A percentile compares a stretch with the other conserved stretches of the same genome.
Evolutionary conservation across 2,888 invertebrate species (phyloP).

Genomic region (Kuschelorhynchus macadamiae): DNA sequence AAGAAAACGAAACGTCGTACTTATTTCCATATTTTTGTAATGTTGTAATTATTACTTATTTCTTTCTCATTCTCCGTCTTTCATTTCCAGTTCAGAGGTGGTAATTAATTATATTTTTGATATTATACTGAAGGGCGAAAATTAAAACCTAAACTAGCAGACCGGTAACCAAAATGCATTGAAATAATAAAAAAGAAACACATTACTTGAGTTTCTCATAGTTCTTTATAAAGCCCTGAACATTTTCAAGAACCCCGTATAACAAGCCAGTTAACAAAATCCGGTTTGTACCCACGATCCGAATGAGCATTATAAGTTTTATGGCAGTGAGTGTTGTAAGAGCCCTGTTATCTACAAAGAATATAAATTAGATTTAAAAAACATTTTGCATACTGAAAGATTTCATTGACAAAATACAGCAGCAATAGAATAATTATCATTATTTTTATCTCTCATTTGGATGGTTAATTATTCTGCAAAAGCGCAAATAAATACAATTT

Average conservation of each 20-base stretch:
- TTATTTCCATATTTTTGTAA: no score
- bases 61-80: no score
- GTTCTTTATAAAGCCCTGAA: no score
- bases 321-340: conserved; percentile 1
- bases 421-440: background rate
- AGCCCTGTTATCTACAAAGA: conserved; percentile 10
- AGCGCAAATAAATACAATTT: conserved; percentile 29
- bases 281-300: conserved; percentile 9
- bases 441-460: conserved; percentile 8
- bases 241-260: conserved; percentile 3
- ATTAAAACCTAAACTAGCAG: no score
- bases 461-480: background rate
- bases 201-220: no score
- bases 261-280: conserved; percentile 11
- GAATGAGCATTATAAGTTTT: conserved; percentile 14
- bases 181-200: no score
- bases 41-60: no score
- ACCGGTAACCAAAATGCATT: no score
- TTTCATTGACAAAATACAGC: conserved; percentile 9
- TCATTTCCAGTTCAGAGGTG: no score
- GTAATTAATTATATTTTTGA: no score
- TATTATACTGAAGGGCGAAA: no score
- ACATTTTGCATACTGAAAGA: background rate
- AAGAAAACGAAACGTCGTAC: no score
- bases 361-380: conserved; percentile 20